These are phyloP conservation scores for Lamellibrachia luymesi DNA, from an alignment of 1,140 invertebrate species.

Conservation along the genomic window DNA sequence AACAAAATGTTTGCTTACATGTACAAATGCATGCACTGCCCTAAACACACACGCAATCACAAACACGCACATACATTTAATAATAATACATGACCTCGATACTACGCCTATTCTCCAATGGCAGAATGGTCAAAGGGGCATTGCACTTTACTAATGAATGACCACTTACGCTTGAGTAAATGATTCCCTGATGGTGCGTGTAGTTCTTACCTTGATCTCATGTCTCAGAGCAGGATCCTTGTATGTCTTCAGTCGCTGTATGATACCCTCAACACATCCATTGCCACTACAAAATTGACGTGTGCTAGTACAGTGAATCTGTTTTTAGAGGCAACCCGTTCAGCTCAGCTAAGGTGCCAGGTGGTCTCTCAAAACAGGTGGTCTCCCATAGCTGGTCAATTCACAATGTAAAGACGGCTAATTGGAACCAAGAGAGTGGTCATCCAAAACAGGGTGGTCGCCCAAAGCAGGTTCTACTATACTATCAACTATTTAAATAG, in stretches of 20 bases:
- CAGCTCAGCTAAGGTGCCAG: no score
- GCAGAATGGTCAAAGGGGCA: neutral
- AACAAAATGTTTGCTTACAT: neutral
- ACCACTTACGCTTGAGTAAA: no score
- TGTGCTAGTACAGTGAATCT: neutral
- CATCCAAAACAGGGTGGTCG: no score
- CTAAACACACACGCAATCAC: neutral
- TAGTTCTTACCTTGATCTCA: slow-evolving; percentile 66
- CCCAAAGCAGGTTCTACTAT: no score
- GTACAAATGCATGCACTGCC: neutral
- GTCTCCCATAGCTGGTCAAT: no score
- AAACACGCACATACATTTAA: neutral
- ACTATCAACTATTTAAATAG: neutral
- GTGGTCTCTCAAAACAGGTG: no score
- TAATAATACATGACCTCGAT: neutral
- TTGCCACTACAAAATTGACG: slow-evolving; percentile 61
- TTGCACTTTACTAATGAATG: no score
- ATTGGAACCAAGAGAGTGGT: no score
- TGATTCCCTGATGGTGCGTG: neutral
- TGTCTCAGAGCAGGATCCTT: slow-evolving; percentile 63
- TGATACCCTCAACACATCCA: slow-evolving; percentile 70
- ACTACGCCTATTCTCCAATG: neutral
- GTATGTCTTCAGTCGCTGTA: slow-evolving; percentile 73
- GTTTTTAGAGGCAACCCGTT: no score
- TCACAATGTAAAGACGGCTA: no score